Base-by-base conservation (phyloP, 2,888 invertebrate genomes). In the Neria commutata region DNA sequence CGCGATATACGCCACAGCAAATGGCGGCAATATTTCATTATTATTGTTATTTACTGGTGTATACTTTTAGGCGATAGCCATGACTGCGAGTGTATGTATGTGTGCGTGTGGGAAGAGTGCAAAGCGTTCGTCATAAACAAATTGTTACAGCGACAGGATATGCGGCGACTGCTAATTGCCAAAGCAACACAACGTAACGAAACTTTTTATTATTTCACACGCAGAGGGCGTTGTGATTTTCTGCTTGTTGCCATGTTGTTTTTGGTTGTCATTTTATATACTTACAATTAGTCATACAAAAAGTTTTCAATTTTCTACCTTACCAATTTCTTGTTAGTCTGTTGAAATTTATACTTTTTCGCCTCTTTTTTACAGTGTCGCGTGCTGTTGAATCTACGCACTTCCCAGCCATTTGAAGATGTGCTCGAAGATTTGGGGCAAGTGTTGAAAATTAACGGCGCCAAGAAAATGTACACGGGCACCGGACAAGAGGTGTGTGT, bases 351-450 rank as follows among this genome's bases (percentile, higher is more conserved):
- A 14, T 37, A n/a, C 17, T 19, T 49, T 26, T 1, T 29, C 29
- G 33, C 16, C 53, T 19, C 19, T 29, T 29, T 33, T 24, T 72
- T 72, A 29, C 84, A 94, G 92, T 94, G 94, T 79, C 91, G 94
- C 63, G 94, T 97, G 50, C 84, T 97, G 67, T 84, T 97, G 63
- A 97, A 97, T 79, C 87, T 96, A 70, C 89, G 94, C 65, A 96
- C 96, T 17, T 90, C 92, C 26, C 95, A 96, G 76, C 94, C 94
- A 0, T 97, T 95, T 78, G 96, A 96, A 83, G 95, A 96, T 77
- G 94, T 97, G 29, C 84, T 97, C 58, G 91, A 91, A 79, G 96
- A 97, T 83, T 86, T 97, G 74, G 95, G 95, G 47, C 92, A 94
- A 84, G 94, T 95, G 48, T 85, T 97, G 65, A 94, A 94, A 84